A percentile compares a stretch with the other conserved stretches of the same genome.
These are phyloP conservation scores for Notolabrus celidotus DNA, from an alignment of 2,797 vertebrate genomes.

Conservation along the genomic window DNA sequence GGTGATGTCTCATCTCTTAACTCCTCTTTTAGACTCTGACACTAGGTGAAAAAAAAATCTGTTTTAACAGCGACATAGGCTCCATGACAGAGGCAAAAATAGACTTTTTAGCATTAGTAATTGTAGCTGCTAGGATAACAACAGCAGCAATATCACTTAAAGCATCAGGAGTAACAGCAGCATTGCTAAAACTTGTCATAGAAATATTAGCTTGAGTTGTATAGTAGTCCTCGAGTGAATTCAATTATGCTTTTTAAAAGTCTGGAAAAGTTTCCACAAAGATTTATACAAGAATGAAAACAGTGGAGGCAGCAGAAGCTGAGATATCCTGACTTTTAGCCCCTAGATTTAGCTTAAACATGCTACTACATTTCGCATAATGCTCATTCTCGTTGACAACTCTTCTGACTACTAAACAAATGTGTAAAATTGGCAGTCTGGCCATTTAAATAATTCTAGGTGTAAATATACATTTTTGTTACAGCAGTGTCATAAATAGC, in stretches of 20 bases:
- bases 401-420: no score
- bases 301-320: neutral
- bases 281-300: no score
- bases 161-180: no score
- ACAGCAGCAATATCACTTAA: no score
- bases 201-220: no score
- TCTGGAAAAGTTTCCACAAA: no score
- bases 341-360: neutral
- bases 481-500: neutral
- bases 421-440: no score
- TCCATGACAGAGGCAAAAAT: no score
- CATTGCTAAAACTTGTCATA: no score
- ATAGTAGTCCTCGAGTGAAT: no score
- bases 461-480: neutral
- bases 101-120: neutral
- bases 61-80: neutral
- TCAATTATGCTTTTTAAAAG: no score
- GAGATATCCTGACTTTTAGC: neutral
- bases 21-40: neutral
- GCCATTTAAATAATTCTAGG: no score
- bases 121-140: neutral
- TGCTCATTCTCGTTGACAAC: neutral
- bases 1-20: slow-evolving; percentile 84
- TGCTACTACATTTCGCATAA: neutral
- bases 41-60: neutral